Evolutionary conservation across 2,797 vertebrate species (phyloP).

Genomic region (Taenioides sp.): DNA sequence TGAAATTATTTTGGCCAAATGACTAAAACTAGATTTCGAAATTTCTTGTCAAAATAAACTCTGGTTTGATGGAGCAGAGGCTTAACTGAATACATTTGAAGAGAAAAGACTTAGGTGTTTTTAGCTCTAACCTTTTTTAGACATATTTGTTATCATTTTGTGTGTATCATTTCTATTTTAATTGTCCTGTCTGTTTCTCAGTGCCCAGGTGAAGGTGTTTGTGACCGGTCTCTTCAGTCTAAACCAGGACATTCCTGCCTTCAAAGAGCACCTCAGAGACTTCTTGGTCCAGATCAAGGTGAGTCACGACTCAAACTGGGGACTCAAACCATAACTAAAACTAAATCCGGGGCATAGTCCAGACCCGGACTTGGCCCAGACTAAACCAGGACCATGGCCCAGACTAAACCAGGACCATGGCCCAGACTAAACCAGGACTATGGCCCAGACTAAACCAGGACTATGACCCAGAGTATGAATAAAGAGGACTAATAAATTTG

Average conservation of each 20-base stretch:
- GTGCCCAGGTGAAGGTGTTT: slow-evolving; percentile 99
- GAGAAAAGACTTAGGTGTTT: no score
- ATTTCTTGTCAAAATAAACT: no score
- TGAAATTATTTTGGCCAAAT: no score
- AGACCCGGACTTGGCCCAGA: not conserved
- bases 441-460: not conserved
- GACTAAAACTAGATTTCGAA: no score
- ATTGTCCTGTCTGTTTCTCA: slow-evolving; percentile 41
- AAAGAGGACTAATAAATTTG: no score
- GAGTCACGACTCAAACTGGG: slow-evolving; percentile 33
- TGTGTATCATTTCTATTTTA: not conserved
- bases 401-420: not conserved
- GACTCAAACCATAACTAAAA: not conserved
- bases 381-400: not conserved
- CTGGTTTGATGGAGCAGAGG: no score
- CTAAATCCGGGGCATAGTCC: no score
- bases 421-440: not conserved
- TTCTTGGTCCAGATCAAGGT: slow-evolving; percentile 99
- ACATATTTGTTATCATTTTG: not conserved
- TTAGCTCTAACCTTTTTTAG: no score
- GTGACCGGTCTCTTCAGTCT: slow-evolving; percentile 98
- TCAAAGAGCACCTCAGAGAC: slow-evolving; percentile 98
- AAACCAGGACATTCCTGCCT: slow-evolving; percentile 99
- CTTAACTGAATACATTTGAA: no score
- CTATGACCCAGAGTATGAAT: not conserved